Percentiles rank a stretch among this genome's conserved stretches.
Evolutionary conservation across 2,888 invertebrate genomes (phyloP).

Genomic region (Charanyca ferruginea): DNA sequence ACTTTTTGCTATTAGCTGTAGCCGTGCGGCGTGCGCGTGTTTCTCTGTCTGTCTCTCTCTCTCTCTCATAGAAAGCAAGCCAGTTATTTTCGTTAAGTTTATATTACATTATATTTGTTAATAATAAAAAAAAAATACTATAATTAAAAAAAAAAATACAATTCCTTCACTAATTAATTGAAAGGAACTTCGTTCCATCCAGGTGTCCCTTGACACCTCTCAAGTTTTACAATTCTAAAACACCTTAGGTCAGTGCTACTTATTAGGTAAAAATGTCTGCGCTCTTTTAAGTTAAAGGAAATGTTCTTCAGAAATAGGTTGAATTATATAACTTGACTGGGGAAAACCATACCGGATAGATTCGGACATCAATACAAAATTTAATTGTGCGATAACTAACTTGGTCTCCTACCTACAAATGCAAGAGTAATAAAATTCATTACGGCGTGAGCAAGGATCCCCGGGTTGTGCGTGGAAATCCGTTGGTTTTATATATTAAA

Average conservation of each 20-base stretch:
- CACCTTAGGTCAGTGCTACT: not conserved
- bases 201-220: too few relatives aligned
- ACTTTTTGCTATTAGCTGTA: too few relatives aligned
- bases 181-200: too few relatives aligned
- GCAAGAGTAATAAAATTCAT: conserved; percentile 83
- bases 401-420: conserved; percentile 67
- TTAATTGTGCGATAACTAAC: conserved; percentile 75
- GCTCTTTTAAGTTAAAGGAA: not conserved
- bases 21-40: too few relatives aligned
- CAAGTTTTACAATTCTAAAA: too few relatives aligned
- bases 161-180: too few relatives aligned
- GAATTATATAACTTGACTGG: not conserved
- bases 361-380: conserved; percentile 64
- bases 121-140: too few relatives aligned
- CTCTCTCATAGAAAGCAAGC: too few relatives aligned
- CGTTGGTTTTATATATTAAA: conserved; percentile 82
- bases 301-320: not conserved
- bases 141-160: too few relatives aligned
- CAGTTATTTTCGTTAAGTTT: too few relatives aligned
- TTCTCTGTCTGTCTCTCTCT: too few relatives aligned
- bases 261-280: not conserved
- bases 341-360: conserved; percentile 15
- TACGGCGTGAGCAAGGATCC: conserved; percentile 78
- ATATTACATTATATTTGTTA: too few relatives aligned
- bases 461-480: conserved; percentile 75